These are phyloP conservation scores for Sitobion miscanthi DNA, from an alignment of 1,140 invertebrate species.

Conservation along the genomic window DNA sequence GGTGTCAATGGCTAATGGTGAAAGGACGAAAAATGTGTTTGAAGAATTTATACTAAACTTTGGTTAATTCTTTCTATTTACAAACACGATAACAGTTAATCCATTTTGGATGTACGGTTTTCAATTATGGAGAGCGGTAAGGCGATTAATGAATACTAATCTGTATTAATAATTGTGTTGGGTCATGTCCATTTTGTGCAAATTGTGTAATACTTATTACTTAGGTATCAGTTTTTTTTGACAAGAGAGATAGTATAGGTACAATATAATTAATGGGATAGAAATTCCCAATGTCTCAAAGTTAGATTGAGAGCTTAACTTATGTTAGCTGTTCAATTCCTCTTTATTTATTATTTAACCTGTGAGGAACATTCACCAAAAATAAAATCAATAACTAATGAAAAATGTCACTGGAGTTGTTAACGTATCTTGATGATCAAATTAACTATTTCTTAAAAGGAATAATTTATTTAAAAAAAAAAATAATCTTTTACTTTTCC, in stretches of 20 bases:
- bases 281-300: no score
- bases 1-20: background rate
- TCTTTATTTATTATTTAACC: no score
- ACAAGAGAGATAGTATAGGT: background rate
- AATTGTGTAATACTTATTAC: background rate
- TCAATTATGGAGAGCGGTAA: conserved; percentile 21
- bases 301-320: no score
- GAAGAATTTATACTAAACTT: background rate
- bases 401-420: background rate
- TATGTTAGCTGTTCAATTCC: no score
- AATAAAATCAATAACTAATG: background rate
- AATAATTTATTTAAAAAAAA: no score
- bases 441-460: background rate
- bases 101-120: background rate
- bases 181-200: no score
- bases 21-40: background rate
- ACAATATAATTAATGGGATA: background rate
- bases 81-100: background rate
- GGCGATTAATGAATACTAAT: background rate
- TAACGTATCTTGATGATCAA: rapidly evolving
- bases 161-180: background rate
- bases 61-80: background rate
- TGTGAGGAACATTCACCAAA: no score
- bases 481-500: background rate
- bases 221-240: background rate